Evolutionary conservation across 1,140 invertebrate genomes (phyloP).

Genomic region (Pogonomyrmex barbatus): DNA sequence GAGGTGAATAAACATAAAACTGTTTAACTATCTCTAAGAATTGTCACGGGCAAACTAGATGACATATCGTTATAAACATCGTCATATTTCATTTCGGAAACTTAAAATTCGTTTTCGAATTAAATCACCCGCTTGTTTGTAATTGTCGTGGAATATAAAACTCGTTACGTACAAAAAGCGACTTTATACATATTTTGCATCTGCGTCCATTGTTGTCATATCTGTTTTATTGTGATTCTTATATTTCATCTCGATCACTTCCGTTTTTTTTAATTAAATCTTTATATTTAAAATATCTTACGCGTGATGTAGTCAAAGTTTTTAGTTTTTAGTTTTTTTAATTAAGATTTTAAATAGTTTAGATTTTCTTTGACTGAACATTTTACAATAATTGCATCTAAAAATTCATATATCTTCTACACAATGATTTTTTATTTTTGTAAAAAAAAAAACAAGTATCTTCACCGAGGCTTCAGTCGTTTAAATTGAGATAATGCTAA

Average conservation of each 20-base stretch:
- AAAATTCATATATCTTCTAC: not conserved
- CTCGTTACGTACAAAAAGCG: slow-evolving; percentile 1
- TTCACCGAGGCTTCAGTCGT: not conserved
- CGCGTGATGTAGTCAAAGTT: not conserved
- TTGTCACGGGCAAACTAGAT: not conserved
- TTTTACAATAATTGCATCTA: not conserved
- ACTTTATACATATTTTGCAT: not conserved
- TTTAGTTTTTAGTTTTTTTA: not conserved
- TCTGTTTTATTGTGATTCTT: not conserved
- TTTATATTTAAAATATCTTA: not conserved
- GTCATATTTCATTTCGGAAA: not conserved
- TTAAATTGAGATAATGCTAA: slow-evolving; percentile 10
- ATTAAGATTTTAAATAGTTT: not conserved
- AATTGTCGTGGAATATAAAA: slow-evolving; percentile 14
- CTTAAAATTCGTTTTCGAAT: slow-evolving; percentile 3
- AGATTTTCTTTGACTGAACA: not conserved
- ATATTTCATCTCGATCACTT: not conserved
- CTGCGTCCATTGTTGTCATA: not conserved
- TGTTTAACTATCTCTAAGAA: not conserved
- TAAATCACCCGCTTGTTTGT: slow-evolving; percentile 11
- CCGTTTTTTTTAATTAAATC: slow-evolving; percentile 27
- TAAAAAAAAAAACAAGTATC: not conserved
- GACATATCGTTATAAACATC: not conserved
- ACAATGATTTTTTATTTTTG: not conserved
- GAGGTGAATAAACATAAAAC: not conserved